Percentiles rank a stretch among this genome's conserved stretches.
These are phyloP conservation scores for Pipistrellus nathusii DNA, from an alignment of 2,797 vertebrate species.

Conservation along the genomic window DNA sequence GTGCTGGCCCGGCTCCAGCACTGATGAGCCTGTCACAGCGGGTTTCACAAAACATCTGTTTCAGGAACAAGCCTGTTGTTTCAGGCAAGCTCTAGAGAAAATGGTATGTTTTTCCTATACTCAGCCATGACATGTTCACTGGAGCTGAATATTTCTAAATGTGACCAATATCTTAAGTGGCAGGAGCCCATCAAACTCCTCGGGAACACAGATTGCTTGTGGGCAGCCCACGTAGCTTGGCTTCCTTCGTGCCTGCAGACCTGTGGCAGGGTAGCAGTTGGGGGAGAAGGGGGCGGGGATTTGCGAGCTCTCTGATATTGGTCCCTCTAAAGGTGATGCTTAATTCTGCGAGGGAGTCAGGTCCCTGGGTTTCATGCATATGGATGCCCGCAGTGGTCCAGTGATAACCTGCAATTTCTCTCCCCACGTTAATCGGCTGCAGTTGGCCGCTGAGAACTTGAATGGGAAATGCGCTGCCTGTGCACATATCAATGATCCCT, in stretches of 20 bases:
- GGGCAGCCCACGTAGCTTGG: fast-evolving
- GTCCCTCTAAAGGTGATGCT: not conserved
- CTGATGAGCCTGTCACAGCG: not conserved
- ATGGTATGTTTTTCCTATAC: constrained; percentile 28
- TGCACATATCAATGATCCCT: constrained; percentile 50
- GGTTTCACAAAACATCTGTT: constrained; percentile 49
- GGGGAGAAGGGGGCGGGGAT: not conserved
- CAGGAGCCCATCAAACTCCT: constrained; percentile 45
- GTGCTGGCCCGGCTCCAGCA: constrained; percentile 41
- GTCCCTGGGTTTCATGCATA: constrained; percentile 64
- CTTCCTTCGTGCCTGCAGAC: not conserved
- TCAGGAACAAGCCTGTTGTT: constrained; percentile 40
- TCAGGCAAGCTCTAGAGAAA: constrained; percentile 38
- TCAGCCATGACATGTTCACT: not conserved
- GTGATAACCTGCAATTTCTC: constrained; percentile 64
- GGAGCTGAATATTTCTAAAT: not conserved
- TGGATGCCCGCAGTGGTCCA: constrained; percentile 14
- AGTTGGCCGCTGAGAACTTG: constrained; percentile 54
- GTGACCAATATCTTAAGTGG: constrained; percentile 37
- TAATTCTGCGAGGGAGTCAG: constrained; percentile 48
- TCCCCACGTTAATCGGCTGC: constrained; percentile 33
- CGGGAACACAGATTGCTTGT: not conserved
- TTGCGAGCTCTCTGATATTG: not conserved
- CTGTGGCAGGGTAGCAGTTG: not conserved
- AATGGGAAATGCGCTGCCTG: not conserved